Percentiles rank a stretch among this genome's conserved stretches.
Evolutionary conservation across 2,888 invertebrate genomes (phyloP).

Genomic region (Tetranychus piercei): DNA sequence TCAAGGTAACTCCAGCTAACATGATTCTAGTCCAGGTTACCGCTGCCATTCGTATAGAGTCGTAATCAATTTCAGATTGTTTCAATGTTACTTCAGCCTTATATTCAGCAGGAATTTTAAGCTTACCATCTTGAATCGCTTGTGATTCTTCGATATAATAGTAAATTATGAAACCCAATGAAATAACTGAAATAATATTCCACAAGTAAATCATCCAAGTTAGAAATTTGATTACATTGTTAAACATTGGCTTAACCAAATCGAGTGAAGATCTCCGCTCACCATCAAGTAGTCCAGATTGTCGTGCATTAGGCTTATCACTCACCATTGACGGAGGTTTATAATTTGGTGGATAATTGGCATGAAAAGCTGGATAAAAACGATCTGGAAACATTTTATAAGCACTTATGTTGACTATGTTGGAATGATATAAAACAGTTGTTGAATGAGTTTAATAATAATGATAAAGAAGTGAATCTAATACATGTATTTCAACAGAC

Average conservation of each 20-base stretch:
- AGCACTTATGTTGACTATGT: no score
- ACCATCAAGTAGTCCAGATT: no score
- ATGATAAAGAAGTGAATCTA: no score
- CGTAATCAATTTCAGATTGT: neutral
- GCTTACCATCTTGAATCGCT: neutral
- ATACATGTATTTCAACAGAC: no score
- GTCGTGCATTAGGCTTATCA: neutral
- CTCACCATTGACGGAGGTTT: neutral
- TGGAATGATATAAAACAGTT: no score
- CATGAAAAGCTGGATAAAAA: neutral
- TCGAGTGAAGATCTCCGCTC: no score
- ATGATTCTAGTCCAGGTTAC: neutral
- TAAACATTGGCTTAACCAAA: no score
- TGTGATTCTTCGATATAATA: neutral
- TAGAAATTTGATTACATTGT: neutral
- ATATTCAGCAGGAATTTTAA: neutral
- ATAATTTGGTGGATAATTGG: neutral
- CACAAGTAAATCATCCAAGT: neutral
- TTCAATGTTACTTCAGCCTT: neutral
- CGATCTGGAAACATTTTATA: neutral
- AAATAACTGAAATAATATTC: neutral
- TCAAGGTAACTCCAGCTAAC: neutral
- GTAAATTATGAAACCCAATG: neutral
- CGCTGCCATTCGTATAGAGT: neutral
- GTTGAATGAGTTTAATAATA: no score